Base-by-base conservation (phyloP, 1,140 invertebrate genomes). In the Sinella curviseta region DNA sequence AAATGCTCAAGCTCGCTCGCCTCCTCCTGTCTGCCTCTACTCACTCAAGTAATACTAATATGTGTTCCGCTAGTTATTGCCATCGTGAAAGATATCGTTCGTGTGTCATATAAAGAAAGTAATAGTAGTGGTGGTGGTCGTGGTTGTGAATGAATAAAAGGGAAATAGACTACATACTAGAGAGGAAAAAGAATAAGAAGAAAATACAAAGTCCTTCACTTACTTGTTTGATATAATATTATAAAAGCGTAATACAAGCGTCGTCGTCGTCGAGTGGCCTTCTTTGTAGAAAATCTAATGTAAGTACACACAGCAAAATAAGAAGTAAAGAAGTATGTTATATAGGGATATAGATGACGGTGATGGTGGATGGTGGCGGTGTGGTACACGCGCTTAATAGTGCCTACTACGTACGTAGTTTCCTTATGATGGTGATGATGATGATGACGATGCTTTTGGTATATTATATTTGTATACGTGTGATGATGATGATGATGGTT, bases 171-270 rank as follows among this genome's bases (percentile, higher is more conserved):
- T 8, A 31, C 26, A 26, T 65, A 26, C 57, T 65, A 4, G 57
- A 26, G n/a, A n/a, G 14, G 17, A 48, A 14, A n/a, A 70, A 33
- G 65, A 70, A 65, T 65, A 65, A 17, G 57, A 70, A 70, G 26
- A 70, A 60, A 70, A 70, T 24, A 70, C 28, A 30, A 70, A 33
- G 65, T 70, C 65, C 24, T 33, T 70, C 24, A 70, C 65, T 70
- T 70, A 70, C 65, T 70, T 70, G 65, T 70, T 70, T 70, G 65
- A 70, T 70, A 70, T 70, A 70, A 70, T 70, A 70, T 70, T 70
- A 70, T 70, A 70, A 70, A 70, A 70, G 65, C 65, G 65, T 70
- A 70, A 65, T 65, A 65, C 16, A 65, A 70, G 65, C 65, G 65
- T 70, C 65, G 65, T 26, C 57, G 57, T 70, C 65, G 28, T 70